Base-by-base conservation (phyloP, 2,888 invertebrate species). In the Thymelicus lineola region DNA sequence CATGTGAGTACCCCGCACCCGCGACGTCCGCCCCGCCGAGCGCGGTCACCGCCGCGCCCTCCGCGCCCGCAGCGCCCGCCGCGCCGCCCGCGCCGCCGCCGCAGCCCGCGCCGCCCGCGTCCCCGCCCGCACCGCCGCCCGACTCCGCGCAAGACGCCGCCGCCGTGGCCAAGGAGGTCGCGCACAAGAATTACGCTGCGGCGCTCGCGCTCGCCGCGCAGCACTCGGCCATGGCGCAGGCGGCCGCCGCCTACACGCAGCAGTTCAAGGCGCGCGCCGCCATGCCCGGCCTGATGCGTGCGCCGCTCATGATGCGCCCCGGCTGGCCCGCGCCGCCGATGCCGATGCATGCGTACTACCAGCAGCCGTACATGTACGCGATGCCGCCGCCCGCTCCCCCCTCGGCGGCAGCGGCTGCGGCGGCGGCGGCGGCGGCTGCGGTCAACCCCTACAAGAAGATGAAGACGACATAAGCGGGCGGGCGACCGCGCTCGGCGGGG, bases 1-100 rank as follows among this genome's bases (percentile, higher is more conserved):
- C 98, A 97, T 98, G 98, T 98, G 98, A 98, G 98, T 98, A 97
- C 97, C 95, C 96, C 95, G 95, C 95, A 94, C 95, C 96, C 93
- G 95, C 95, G 84, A 93, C 95, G 88, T 93, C 94, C 85, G 93
- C 94, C 94, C 95, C 95, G 91, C 95, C 95, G 87, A 87, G 90
- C 84, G 91, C 88, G 85, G 82, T 81, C 77, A 80, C 85, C 70
- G 78, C 79, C 70, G 77, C 77, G 76, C 80, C 76, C 72, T 74
- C 83, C 83, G 74, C 84, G 82, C 73, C 86, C 80, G 66, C 82
- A 77, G 76, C 85, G 74, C 80, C 81, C 75, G 78, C 79, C 76
- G 73, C 73, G 66, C 77, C 75, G 75, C 75, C 72, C 50, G 74
- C 79, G 76, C 79, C 80, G 81, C 82, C 83, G 79, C 85, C 82